Evolutionary conservation across 1,140 invertebrate genomes (phyloP).

Genomic region (Drosophila nigromelanica): DNA sequence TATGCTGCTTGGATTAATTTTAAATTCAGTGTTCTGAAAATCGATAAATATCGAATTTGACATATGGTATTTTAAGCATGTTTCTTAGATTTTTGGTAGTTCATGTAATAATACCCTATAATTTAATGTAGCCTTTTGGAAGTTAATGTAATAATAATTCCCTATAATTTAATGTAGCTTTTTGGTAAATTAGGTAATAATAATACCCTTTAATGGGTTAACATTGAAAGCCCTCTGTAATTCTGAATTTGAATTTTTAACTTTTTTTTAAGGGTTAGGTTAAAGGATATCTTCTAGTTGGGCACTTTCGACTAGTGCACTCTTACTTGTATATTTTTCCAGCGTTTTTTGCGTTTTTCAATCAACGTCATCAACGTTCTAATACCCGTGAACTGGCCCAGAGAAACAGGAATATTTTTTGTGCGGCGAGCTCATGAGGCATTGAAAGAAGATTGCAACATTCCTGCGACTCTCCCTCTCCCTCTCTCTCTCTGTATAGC

Average conservation of each 20-base stretch:
- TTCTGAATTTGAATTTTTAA: too few species aligned
- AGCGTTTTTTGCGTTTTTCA: constrained; percentile 42
- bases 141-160: too few species aligned
- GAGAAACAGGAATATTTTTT: constrained; percentile 44
- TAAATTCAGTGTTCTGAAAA: background rate
- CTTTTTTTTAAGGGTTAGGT: too few species aligned
- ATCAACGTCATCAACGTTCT: constrained; percentile 62
- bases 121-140: too few species aligned
- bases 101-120: too few species aligned
- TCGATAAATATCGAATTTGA: background rate
- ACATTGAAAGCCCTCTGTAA: too few species aligned
- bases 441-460: constrained; percentile 70
- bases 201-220: too few species aligned
- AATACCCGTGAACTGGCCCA: constrained; percentile 49
- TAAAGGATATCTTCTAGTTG: background rate
- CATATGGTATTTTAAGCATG: too few species aligned
- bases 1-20: too few species aligned
- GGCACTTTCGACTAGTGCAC: background rate
- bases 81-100: too few species aligned
- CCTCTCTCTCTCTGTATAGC: constrained; percentile 11
- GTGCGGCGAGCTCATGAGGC: constrained; percentile 25
- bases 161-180: too few species aligned
- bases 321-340: background rate
- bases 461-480: constrained; percentile 36
- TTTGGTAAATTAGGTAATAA: too few species aligned